These are phyloP conservation scores for Dorcus hopei DNA, from an alignment of 2,888 invertebrate species.

Conservation along the genomic window DNA sequence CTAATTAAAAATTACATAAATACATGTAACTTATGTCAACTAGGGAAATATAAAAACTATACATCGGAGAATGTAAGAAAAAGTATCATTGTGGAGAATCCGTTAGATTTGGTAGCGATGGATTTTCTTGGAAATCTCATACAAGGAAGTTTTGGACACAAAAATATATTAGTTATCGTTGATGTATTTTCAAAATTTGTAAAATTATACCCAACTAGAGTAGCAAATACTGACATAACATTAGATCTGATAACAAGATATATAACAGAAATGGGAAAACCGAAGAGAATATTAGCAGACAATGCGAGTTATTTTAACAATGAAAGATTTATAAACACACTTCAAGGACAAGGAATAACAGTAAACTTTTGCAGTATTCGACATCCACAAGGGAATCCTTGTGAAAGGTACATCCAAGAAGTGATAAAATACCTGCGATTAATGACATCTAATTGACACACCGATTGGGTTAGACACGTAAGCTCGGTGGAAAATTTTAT, in stretches of 20 bases:
- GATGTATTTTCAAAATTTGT: background rate
- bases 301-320: slow-evolving; percentile 4
- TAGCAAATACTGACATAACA: background rate
- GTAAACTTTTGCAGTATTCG: background rate
- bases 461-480: background rate
- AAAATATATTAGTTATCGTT: background rate
- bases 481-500: background rate
- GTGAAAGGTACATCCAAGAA: background rate
- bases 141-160: background rate
- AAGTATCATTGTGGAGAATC: background rate
- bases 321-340: background rate
- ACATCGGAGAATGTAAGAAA: background rate
- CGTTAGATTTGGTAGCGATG: background rate
- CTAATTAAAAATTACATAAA: background rate
- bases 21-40: background rate
- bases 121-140: background rate
- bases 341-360: background rate
- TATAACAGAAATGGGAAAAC: background rate
- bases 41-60: background rate
- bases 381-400: background rate
- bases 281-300: background rate
- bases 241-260: background rate
- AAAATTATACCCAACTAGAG: background rate
- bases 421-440: background rate
- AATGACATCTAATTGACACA: background rate